Conservation (phyloP, 2,888 invertebrate species). For the Caenorhabditis doughertyi region DNA sequence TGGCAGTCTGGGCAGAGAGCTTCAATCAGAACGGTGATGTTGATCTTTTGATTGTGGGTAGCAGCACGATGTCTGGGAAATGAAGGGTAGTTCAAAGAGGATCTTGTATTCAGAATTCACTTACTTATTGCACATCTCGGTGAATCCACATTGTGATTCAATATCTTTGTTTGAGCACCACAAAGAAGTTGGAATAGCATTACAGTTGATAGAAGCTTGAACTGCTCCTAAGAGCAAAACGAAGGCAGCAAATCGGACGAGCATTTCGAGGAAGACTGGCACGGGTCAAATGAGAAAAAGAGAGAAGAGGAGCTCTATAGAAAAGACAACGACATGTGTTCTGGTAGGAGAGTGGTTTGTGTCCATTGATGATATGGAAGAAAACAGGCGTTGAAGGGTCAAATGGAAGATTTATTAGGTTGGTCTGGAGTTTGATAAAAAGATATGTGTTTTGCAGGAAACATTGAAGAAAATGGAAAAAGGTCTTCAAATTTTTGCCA, state of each 20-base stretch:
- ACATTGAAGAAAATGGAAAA: background rate
- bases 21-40: constrained; percentile 75
- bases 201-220: constrained; percentile 57
- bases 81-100: background rate
- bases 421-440: constrained; percentile 19
- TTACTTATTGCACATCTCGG: constrained; percentile 66
- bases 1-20: constrained; percentile 79
- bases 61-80: constrained; percentile 60
- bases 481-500: background rate
- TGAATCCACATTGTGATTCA: constrained; percentile 72
- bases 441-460: background rate
- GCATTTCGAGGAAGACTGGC: constrained; percentile 42
- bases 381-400: constrained; percentile 29
- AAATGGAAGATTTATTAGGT: constrained; percentile 29
- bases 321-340: constrained; percentile 48
- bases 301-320: background rate
- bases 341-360: constrained; percentile 40
- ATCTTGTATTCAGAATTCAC: background rate
- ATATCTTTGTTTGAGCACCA: constrained; percentile 74
- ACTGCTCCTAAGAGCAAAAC: constrained; percentile 40
- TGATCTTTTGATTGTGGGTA: constrained; percentile 69
- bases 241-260: constrained; percentile 27
- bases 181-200: constrained; percentile 70
- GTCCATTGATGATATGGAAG: background rate
- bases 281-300: constrained; percentile 28